phyloP scores from a whole-genome alignment of 2,888 invertebrate species.

The Thysanoteuthis rhombus region DNA sequence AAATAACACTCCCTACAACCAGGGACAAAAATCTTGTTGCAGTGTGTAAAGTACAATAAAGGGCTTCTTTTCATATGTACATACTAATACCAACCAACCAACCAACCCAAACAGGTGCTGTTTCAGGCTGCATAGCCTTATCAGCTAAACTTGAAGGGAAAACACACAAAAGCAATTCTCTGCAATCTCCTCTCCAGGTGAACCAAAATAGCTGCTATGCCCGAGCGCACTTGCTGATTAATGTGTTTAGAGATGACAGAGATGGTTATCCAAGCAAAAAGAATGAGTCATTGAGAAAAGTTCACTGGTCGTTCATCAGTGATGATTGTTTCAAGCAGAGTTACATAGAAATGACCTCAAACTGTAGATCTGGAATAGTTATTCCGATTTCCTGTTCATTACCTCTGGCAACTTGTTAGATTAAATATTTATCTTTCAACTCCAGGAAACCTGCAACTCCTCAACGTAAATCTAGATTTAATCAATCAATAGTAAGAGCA shows the following conservation, averaged over 20 bases:
- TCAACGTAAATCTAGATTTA: not conserved
- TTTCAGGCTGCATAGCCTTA: not conserved
- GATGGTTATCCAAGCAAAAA: not conserved
- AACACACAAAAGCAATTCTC: not conserved
- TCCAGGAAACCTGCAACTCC: not conserved
- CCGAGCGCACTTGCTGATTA: not conserved
- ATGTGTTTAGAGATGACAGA: not conserved
- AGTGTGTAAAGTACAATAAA: too few relatives aligned
- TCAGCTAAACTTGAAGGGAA: not conserved
- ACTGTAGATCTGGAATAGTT: not conserved
- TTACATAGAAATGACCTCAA: not conserved
- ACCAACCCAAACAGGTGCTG: not conserved
- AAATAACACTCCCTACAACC: too few relatives aligned
- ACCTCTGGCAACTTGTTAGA: not conserved
- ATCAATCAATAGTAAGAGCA: not conserved
- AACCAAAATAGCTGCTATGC: not conserved
- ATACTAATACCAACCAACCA: not conserved
- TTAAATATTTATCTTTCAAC: not conserved
- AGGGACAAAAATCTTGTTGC: too few relatives aligned
- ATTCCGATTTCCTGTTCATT: not conserved
- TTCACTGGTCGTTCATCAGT: not conserved
- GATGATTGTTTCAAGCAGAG: not conserved
- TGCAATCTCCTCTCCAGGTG: constrained; percentile 12
- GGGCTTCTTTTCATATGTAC: not conserved
- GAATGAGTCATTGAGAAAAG: not conserved